Evolutionary conservation across 2,113 vertebrate genomes (phyloP).

Genomic region (Bos indicus): DNA sequence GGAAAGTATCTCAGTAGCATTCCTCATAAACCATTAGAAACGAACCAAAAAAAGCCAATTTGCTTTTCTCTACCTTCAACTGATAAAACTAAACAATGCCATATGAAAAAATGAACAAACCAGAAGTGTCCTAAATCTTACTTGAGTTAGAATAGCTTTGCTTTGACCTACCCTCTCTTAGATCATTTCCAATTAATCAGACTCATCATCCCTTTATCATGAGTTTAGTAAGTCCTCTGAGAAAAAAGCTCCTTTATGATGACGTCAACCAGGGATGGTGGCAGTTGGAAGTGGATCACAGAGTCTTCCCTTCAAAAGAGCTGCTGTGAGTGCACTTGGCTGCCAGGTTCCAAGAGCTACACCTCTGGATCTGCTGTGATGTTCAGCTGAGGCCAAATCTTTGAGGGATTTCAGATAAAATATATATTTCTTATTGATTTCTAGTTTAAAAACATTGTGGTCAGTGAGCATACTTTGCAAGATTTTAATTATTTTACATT

Average conservation of each 20-base stretch:
- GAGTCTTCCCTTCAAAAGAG: not conserved
- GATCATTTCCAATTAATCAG: not conserved
- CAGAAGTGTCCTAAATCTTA: not conserved
- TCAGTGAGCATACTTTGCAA: not conserved
- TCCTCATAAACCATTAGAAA: not conserved
- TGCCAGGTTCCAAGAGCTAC: not conserved
- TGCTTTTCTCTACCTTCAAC: not conserved
- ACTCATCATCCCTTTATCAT: not conserved
- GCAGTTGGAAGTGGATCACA: not conserved
- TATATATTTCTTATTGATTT: not conserved
- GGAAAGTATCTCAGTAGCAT: not conserved
- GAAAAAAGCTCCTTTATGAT: not conserved
- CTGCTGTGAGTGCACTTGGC: not conserved
- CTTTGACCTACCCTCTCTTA: not conserved
- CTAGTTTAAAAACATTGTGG: not conserved
- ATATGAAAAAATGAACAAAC: not conserved
- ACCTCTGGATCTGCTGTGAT: not conserved
- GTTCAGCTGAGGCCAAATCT: not conserved
- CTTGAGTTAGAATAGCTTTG: not conserved
- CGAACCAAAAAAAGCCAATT: not conserved
- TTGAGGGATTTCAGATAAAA: not conserved
- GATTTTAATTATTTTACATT: slow-evolving; percentile 14
- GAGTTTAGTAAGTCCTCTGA: not conserved
- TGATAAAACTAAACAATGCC: not conserved
- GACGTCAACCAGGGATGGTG: not conserved